phyloP scores from a whole-genome alignment of 2,797 vertebrate species.

The Pygocentrus nattereri region DNA sequence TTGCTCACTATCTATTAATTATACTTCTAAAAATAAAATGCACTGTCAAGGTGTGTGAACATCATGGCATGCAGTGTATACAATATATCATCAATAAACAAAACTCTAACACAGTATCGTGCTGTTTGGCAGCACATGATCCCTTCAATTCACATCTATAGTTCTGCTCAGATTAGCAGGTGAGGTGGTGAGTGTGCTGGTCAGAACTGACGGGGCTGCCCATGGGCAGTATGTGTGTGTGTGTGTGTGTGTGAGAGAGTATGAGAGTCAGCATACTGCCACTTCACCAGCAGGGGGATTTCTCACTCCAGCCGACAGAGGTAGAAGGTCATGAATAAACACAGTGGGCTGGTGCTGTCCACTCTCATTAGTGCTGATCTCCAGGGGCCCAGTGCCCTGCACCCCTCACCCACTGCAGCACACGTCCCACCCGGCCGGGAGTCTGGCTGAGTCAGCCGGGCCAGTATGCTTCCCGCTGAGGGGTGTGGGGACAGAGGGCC shows the following conservation, averaged over 20 bases:
- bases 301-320: constrained; percentile 85
- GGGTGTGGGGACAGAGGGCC: constrained; percentile 10
- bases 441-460: constrained; percentile 13
- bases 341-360: constrained; percentile 82
- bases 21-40: too few relatives aligned
- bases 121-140: background rate
- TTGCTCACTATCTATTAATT: too few relatives aligned
- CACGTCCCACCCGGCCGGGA: background rate
- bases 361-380: constrained; percentile 84
- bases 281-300: constrained; percentile 68
- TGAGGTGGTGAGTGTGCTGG: constrained; percentile 38
- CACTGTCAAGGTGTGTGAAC: too few relatives aligned
- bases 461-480: background rate
- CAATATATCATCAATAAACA: too few relatives aligned
- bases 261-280: constrained; percentile 23
- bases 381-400: constrained; percentile 60
- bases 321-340: constrained; percentile 88
- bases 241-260: background rate
- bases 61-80: too few relatives aligned
- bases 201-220: background rate
- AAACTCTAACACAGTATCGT: background rate
- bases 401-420: constrained; percentile 1
- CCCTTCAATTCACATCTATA: constrained; percentile 66
- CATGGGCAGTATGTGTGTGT: background rate
- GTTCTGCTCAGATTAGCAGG: background rate